Evolutionary conservation across 2,888 invertebrate species (phyloP).

Genomic region (Lasius platythorax): DNA sequence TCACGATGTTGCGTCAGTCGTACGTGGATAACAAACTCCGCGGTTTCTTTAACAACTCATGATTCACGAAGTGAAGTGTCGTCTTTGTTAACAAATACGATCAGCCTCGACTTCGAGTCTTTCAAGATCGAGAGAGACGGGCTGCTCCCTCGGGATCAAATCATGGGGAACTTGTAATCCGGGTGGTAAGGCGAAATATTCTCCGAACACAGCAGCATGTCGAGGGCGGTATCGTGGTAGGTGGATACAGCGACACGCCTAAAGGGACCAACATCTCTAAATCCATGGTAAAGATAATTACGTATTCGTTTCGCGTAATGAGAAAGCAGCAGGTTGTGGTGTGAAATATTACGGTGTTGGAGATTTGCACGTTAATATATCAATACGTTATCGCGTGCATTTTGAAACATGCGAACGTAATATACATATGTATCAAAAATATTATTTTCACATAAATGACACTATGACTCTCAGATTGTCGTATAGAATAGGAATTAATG

Average conservation of each 20-base stretch:
- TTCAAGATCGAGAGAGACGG: constrained; percentile 61
- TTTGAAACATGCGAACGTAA: background rate
- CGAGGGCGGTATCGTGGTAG: constrained; percentile 65
- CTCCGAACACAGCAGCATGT: constrained; percentile 69
- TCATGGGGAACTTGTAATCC: constrained; percentile 73
- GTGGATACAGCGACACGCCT: constrained; percentile 63
- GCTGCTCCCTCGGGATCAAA: constrained; percentile 71
- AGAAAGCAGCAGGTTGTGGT: background rate
- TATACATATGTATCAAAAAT: background rate
- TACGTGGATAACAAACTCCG: constrained; percentile 32
- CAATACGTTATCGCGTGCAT: background rate
- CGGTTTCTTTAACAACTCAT: constrained; percentile 67
- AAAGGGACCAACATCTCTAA: constrained; percentile 70
- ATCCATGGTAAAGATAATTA: constrained; percentile 48
- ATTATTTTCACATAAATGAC: background rate
- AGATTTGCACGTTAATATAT: constrained; percentile 1
- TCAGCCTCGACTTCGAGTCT: constrained; percentile 64
- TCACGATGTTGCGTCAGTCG: background rate
- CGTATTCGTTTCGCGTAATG: constrained; percentile 46
- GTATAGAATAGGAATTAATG: background rate
- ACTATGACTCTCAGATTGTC: background rate
- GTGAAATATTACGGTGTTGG: constrained; percentile 16
- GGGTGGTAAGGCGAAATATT: constrained; percentile 55
- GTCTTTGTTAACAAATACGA: constrained; percentile 64
- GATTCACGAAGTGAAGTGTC: constrained; percentile 66